A percentile compares a stretch with the other conserved stretches of the same genome.
Conservation (phyloP, 1,140 invertebrate genomes). For the Riptortus pedestris region DNA sequence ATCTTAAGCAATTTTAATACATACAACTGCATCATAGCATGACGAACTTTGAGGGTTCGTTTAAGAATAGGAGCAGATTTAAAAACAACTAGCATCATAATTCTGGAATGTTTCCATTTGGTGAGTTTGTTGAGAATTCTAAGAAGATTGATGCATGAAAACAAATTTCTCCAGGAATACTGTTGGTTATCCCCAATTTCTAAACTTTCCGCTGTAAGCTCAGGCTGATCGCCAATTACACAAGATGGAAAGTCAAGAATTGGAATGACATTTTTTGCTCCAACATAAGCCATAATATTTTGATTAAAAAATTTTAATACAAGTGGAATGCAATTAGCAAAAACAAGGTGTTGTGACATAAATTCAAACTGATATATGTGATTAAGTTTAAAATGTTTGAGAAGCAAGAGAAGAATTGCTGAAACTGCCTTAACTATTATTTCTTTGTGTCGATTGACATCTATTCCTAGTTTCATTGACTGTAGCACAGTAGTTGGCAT, state of each 20-base stretch:
- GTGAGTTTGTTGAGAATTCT: conserved; percentile 96
- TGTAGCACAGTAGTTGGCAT: conserved; percentile 96
- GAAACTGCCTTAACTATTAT: conserved; percentile 97
- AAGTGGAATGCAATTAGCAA: conserved; percentile 97
- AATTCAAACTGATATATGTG: conserved; percentile 99
- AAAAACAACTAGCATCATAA: conserved; percentile 99
- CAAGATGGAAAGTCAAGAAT: conserved; percentile 92
- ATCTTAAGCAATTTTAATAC: conserved; percentile 96
- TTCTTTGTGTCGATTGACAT: conserved; percentile 97
- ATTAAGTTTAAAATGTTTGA: conserved; percentile 99
- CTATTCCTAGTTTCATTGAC: conserved; percentile 91
- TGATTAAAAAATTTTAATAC: conserved; percentile 99
- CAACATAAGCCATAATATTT: conserved; percentile 90
- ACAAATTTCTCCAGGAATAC: conserved; percentile 96
- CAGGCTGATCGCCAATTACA: conserved; percentile 91
- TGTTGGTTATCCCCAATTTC: conserved; percentile 77
- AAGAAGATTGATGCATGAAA: conserved; percentile 94
- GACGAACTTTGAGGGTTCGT: conserved; percentile 85
- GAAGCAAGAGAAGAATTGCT: conserved; percentile 78
- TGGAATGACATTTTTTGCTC: conserved; percentile 88
- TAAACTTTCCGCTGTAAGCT: conserved; percentile 84
- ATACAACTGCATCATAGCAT: conserved; percentile 97
- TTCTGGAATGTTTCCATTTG: conserved; percentile 98
- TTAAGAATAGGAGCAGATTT: conserved; percentile 98
- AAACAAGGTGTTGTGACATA: conserved; percentile 96